These are phyloP conservation scores for Hiodon alosoides DNA, from an alignment of 2,113 vertebrate species.

Conservation along the genomic window DNA sequence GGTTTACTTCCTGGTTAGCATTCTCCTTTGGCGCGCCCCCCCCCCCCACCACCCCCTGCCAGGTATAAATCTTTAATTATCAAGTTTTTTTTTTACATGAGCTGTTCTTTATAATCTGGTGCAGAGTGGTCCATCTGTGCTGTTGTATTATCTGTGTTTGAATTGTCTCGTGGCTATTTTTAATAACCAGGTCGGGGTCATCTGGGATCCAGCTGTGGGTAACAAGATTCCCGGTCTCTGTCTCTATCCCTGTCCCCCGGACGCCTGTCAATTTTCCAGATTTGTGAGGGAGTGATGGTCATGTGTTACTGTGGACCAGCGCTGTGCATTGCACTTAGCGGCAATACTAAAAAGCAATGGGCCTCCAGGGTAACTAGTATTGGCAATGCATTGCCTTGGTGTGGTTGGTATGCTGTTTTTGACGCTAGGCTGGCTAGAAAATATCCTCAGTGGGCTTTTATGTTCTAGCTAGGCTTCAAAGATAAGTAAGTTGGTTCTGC, in stretches of 20 bases:
- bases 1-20: conserved; percentile 15
- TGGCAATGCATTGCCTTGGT: no score
- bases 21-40: neutral
- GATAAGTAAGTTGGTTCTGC: no score
- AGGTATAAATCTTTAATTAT: no score
- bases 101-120: no score
- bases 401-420: no score
- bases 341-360: neutral
- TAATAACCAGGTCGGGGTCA: neutral
- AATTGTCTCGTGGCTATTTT: conserved; percentile 13
- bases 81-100: no score
- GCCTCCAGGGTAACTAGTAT: neutral
- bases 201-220: neutral
- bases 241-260: neutral
- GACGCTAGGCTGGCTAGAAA: neutral
- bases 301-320: neutral
- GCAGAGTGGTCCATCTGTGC: neutral
- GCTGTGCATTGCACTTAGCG: neutral
- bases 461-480: no score
- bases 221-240: neutral
- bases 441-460: neutral
- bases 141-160: neutral
- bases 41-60: neutral
- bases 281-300: neutral
- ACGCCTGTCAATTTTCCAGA: neutral